Base-by-base conservation (phyloP, 2,888 invertebrate genomes). In the Stramonita haemastoma region DNA sequence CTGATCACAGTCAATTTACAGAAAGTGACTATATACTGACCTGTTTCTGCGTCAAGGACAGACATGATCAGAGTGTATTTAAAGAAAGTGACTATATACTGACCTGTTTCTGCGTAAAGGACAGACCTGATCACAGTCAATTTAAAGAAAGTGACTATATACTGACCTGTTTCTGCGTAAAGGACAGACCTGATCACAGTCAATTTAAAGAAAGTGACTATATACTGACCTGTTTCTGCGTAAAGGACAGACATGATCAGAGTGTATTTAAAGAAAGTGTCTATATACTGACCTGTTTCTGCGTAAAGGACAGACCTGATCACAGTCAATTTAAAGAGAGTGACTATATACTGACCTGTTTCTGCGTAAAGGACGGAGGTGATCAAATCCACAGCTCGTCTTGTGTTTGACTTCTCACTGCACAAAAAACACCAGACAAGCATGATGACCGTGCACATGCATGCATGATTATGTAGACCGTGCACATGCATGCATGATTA, bases 361-460 rank as follows among this genome's bases (percentile, higher is more conserved):
- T 73, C 36, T 46, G 29, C 29, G 15, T 19, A 32, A 2, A 87
- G 2, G 15, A 87, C 66, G 26, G 73, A 87, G 15, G 26, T 15
- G 15, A 87, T 46, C n/a, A 46, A 11, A 73, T 87, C 87, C 26
- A 87, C 87, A 32, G 87, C 87, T 17, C 73, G 29, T 26, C 70
- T 73, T n/a, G 87, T 26, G 34, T 22, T 70, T n/a, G 87, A 70
- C 6, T 36, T 66, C n/a, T 46, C 84, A 46, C 84, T 84, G 84
- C 56, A 84, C 36, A 84, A 5, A 83, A 29, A 36, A 34, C 11
- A 32, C 34, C 36, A 11, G 5, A n/a, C 73, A n/a, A 29, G n/a
- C 13, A 13, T n/a, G 17, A n/a, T 13, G 13, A n/a, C n/a, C 8
- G n/a, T n/a, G 8, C n/a, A 73, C 73, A 73, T 46, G 46, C 46